phyloP scores from a whole-genome alignment of 92 coral and sea anemone species.

The Paramuricea clavata region DNA sequence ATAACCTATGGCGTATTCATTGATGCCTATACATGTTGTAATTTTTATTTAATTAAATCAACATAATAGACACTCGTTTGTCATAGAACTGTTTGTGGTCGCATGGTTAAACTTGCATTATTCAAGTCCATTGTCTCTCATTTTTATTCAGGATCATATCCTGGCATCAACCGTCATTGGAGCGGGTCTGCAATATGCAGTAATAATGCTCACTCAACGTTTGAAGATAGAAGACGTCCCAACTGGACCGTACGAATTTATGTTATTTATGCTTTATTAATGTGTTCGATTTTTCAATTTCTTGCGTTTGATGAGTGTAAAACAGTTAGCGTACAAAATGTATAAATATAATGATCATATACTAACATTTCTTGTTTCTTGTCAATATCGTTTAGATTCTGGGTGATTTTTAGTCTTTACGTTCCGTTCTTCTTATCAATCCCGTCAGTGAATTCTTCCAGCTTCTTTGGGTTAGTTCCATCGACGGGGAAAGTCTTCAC shows the following conservation, averaged over 20 bases:
- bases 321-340: background rate
- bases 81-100: too few relatives aligned
- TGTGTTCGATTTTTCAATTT: background rate
- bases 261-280: background rate
- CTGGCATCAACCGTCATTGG: constrained; percentile 87
- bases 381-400: constrained; percentile 62
- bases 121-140: background rate
- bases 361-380: background rate
- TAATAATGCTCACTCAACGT: constrained; percentile 67
- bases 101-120: background rate
- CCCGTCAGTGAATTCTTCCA: constrained; percentile 75
- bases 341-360: background rate
- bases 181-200: constrained; percentile 86
- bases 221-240: constrained; percentile 77
- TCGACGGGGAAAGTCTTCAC: constrained; percentile 84
- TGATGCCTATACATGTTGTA: too few relatives aligned
- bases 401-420: constrained; percentile 82
- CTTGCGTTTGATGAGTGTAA: background rate
- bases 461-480: constrained; percentile 73
- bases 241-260: constrained; percentile 82
- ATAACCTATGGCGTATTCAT: too few relatives aligned
- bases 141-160: constrained; percentile 72
- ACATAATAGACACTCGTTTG: too few relatives aligned
- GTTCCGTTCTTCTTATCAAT: constrained; percentile 83
- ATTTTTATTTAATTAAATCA: too few relatives aligned